phyloP scores from a whole-genome alignment of 2,888 invertebrate genomes.

The Reticulitermes lucifugus region DNA sequence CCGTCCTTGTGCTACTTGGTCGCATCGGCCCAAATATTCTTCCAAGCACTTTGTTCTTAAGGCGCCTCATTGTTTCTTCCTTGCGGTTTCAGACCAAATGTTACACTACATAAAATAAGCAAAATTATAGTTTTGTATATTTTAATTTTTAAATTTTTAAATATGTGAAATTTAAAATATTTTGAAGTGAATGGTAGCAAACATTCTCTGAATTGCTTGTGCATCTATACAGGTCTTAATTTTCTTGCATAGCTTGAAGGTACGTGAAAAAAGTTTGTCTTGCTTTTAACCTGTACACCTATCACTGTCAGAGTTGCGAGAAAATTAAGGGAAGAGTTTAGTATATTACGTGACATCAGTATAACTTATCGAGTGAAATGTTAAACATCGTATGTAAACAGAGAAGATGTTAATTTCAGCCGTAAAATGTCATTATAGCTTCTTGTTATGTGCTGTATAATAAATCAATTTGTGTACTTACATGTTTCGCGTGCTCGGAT shows the following conservation, averaged over 20 bases:
- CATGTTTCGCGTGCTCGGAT: conserved; percentile 27
- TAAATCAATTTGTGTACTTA: conserved; percentile 35
- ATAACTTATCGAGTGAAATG: conserved; percentile 27
- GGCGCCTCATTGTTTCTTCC: too few relatives aligned
- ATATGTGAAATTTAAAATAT: too few relatives aligned
- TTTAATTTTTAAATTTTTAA: too few relatives aligned
- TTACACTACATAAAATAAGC: too few relatives aligned
- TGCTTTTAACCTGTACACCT: neutral
- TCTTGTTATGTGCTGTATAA: conserved; percentile 28
- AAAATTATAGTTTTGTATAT: too few relatives aligned
- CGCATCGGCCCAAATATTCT: too few relatives aligned
- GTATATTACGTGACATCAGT: neutral
- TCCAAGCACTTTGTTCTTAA: too few relatives aligned
- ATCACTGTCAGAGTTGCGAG: neutral
- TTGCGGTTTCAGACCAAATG: too few relatives aligned
- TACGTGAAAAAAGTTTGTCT: neutral
- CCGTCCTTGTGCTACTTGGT: too few relatives aligned
- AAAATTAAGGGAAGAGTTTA: neutral
- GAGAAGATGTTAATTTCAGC: neutral
- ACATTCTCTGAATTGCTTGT: neutral
- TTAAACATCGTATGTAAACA: neutral
- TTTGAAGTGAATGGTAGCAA: too few relatives aligned
- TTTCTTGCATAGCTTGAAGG: neutral
- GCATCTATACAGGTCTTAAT: neutral
- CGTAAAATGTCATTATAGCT: conserved; percentile 36